Evolutionary conservation across 2,797 vertebrate genomes (phyloP), one percentile per base, ranked within the genome.

Genomic region (Cyprinella venusta): DNA sequence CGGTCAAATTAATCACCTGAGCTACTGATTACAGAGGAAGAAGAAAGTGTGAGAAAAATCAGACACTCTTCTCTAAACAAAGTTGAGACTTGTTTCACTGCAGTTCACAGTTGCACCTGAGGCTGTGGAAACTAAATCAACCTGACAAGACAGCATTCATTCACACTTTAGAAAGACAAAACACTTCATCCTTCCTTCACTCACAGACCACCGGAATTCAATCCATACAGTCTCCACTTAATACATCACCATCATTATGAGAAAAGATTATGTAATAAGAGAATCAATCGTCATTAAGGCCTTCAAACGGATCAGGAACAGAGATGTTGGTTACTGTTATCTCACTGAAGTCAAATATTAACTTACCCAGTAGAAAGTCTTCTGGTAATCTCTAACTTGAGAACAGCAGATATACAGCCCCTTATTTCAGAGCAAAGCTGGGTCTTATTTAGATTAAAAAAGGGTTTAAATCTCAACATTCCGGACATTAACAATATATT

Each of bases 291-390:
- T n/a, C 40, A 16, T 45, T 38, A 21, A 76, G 52, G 54, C 79
- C 45, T 77, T 65, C 45, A 77, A 72, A 76, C 4, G 19, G 38
- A 65, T 38, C 81, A 79, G 65, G 24, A 48, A 71, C 67, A 80
- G 52, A 79, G 63, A 38, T 79, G 52, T 63, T 15, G 77, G 67
- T 82, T 87, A 81, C 77, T 84, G 19, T 74, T 93, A 88, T 93
- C 94, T 94, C 91, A 92, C 87, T 88, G 79, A 76, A 80, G 92
- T 95, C 75, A 95, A 94, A 93, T 89, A 94, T 94, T 95, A 94
- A 95, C 94, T 84, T 72, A 79, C 8, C 48, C 77, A 70, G 89
- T 87, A 89, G 90, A 92, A 93, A 93, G 90, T 92, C 90, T 88
- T 89, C 88, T 88, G 86, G 88, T 88, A 89, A 90, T 92, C 82